Base-by-base conservation (phyloP, 2,797 vertebrate genomes). In the Cyprinella venusta region DNA sequence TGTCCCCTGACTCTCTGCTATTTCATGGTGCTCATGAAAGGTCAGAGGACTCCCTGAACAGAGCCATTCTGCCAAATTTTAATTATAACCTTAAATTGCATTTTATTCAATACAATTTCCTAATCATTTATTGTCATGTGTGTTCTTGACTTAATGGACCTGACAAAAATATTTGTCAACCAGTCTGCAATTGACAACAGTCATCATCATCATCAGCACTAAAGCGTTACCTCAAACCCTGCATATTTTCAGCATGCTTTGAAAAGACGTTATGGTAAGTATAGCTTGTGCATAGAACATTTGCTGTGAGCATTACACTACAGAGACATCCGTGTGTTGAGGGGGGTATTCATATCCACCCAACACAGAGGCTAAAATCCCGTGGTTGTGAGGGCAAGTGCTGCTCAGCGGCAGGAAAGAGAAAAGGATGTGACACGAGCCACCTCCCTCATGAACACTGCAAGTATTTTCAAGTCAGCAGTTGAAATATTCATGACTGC, bases 401-500 rank as follows among this genome's bases (percentile, higher is more conserved):
- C 90, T 91, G 92, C 88, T 90, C 89, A 88, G 64, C 21, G 65
- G 40, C 0, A 5, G 42, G 42, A 40, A 64, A 52, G 42, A 67
- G 74, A 85, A 86, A 59, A 70, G 63, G 81, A 71, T 76, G 77
- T 87, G 86, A 87, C 85, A 85, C 38, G 64, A 82, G 79, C 71
- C 50, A 63, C 81, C 65, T 85, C 84, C 89, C 90, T 89, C 83
- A 85, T 90, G 91, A 94, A 90, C 89, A 79, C 81, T 56, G 85
- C 72, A 40, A 77, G 72, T 87, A 88, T 91, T 88, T 91, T 88
- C 86, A 84, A 89, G 89, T 88, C 85, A 86, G 84, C 89, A 92
- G 91, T 91, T 95, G 84, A 95, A 95, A 94, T 93, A 95, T 95
- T 93, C 84, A 95, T 94, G 91, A 93, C 88, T 89, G 89, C 93